phyloP scores from a whole-genome alignment of 2,888 invertebrate genomes.

The Agonopterix heracliana region DNA sequence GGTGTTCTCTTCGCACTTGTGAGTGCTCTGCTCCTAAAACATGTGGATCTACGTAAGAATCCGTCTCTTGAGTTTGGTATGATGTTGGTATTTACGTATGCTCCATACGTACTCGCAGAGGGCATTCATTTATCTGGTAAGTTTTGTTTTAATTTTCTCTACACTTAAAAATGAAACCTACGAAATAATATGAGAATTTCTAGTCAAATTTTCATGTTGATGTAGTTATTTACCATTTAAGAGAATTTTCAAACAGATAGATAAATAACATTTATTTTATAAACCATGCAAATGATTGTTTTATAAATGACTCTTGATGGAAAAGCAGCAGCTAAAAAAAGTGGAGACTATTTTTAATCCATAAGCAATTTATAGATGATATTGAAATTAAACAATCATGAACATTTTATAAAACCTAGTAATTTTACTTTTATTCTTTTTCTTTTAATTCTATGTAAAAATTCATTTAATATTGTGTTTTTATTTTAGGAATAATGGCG shows the following conservation, averaged over 20 bases:
- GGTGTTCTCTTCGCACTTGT: slow-evolving; percentile 96
- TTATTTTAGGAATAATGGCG: slow-evolving; percentile 94
- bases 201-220: background rate
- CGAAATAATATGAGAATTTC: too few species aligned
- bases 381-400: too few species aligned
- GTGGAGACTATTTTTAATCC: too few species aligned
- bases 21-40: slow-evolving; percentile 94
- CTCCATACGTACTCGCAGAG: slow-evolving; percentile 98
- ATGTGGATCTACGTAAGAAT: slow-evolving; percentile 96
- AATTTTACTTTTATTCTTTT: too few species aligned
- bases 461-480: too few species aligned
- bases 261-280: too few species aligned
- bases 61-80: slow-evolving; percentile 99
- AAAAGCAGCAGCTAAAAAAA: too few species aligned
- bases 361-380: too few species aligned
- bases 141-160: slow-evolving; percentile 2
- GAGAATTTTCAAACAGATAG: background rate
- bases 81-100: slow-evolving; percentile 98
- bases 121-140: slow-evolving; percentile 94
- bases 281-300: too few species aligned
- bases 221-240: background rate
- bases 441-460: too few species aligned
- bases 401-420: too few species aligned
- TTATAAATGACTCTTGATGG: too few species aligned
- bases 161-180: background rate